Conservation (phyloP, 1,140 invertebrate genomes). For the Heterodera carotae region DNA sequence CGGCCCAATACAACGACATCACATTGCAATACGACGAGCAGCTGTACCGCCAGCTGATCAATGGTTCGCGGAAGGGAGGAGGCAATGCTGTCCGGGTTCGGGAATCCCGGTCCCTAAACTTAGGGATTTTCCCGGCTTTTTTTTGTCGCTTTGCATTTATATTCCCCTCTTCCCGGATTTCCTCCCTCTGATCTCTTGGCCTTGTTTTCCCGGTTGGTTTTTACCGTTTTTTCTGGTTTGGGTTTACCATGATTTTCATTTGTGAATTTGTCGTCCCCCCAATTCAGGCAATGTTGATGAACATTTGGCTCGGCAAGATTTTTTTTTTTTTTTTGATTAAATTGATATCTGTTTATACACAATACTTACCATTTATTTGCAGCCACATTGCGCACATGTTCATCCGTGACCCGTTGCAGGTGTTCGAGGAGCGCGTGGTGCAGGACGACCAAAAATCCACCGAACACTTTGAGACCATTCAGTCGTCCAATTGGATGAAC, state of each 20-base stretch:
- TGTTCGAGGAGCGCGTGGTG: slow-evolving; percentile 89
- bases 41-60: slow-evolving; percentile 79
- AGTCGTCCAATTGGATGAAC: slow-evolving; percentile 99
- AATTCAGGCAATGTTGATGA: slow-evolving; percentile 74
- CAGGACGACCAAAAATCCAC: slow-evolving; percentile 90
- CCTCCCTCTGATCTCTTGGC: no score
- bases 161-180: no score
- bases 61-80: slow-evolving; percentile 71
- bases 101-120: no score
- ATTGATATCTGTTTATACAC: not conserved
- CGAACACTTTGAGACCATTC: slow-evolving; percentile 98
- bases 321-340: not conserved
- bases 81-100: no score
- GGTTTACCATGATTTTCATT: no score
- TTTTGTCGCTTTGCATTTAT: no score
- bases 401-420: slow-evolving; percentile 88
- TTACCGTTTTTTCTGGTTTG: no score
- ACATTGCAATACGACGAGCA: slow-evolving; percentile 81
- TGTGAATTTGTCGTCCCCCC: no score
- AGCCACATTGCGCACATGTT: slow-evolving; percentile 97
- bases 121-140: no score
- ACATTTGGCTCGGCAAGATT: slow-evolving; percentile 3
- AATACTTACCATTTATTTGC: slow-evolving; percentile 71
- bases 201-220: no score
- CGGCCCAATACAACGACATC: slow-evolving; percentile 88